phyloP scores from a whole-genome alignment of 2,113 vertebrate species.

The Lasiurus cinereus region DNA sequence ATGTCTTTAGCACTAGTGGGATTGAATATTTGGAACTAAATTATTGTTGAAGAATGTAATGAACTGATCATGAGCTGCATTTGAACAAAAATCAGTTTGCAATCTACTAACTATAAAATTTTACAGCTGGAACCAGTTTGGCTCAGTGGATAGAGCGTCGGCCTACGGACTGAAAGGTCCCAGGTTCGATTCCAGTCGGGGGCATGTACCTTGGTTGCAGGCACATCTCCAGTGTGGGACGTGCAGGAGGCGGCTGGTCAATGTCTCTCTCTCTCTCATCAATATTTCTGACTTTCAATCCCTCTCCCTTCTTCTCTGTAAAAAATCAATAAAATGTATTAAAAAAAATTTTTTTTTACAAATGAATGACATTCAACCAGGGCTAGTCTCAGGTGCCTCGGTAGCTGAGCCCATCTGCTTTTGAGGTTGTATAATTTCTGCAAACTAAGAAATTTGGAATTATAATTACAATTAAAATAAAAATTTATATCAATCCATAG shows the following conservation, averaged over 20 bases:
- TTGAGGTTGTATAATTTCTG: not conserved
- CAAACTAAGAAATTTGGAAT: not conserved
- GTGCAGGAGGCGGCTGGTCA: no score
- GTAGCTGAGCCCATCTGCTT: not conserved
- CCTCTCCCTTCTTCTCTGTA: no score
- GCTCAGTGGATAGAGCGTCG: no score
- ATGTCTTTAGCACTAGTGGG: not conserved
- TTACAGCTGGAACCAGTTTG: not conserved
- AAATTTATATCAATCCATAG: not conserved
- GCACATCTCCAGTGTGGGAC: no score
- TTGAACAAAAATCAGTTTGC: constrained; percentile 2
- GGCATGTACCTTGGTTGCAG: no score
- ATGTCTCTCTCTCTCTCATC: no score
- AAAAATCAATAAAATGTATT: no score
- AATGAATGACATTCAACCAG: not conserved
- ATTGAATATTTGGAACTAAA: not conserved
- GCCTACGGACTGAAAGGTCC: no score
- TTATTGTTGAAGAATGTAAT: not conserved
- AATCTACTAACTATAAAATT: not conserved
- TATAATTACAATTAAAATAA: not conserved
- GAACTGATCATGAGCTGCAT: not conserved
- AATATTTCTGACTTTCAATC: no score
- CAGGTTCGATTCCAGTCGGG: no score
- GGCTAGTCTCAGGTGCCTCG: no score
- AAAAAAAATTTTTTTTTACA: not conserved